Conservation (phyloP, 2,888 invertebrate genomes). For the Ptychoptera contaminata region DNA sequence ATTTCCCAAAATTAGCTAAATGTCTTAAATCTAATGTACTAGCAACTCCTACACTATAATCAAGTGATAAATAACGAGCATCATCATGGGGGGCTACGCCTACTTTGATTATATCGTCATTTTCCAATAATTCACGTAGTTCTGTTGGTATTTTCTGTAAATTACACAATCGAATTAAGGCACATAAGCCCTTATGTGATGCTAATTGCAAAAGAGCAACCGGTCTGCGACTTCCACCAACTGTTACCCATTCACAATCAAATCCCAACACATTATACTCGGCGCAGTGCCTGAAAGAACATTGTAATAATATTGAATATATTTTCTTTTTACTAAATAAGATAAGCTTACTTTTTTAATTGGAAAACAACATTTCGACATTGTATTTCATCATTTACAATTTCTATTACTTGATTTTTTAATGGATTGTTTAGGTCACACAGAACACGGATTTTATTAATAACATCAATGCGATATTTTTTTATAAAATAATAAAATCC, state of each 20-base stretch:
- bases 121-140: constrained; percentile 47
- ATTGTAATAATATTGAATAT: background rate
- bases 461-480: constrained; percentile 36
- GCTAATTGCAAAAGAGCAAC: constrained; percentile 60
- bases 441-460: constrained; percentile 14
- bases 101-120: constrained; percentile 52
- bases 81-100: constrained; percentile 60
- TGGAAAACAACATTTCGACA: constrained; percentile 19
- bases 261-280: constrained; percentile 46
- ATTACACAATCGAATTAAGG: constrained; percentile 46
- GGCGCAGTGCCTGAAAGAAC: constrained; percentile 18
- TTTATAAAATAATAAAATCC: constrained; percentile 22
- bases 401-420: constrained; percentile 19
- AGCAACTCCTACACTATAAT: constrained; percentile 43
- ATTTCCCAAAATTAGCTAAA: constrained; percentile 34
- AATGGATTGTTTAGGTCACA: constrained; percentile 15
- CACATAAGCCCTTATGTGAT: constrained; percentile 50
- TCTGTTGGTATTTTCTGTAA: constrained; percentile 42
- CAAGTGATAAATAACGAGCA: constrained; percentile 44
- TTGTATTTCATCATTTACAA: constrained; percentile 22
- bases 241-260: constrained; percentile 69
- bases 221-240: constrained; percentile 38
- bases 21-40: constrained; percentile 52
- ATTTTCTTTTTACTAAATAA: background rate
- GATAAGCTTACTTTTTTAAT: constrained; percentile 21